These are phyloP conservation scores for Delphinapterus leucas DNA, from an alignment of 2,113 vertebrate genomes.

Conservation along the genomic window DNA sequence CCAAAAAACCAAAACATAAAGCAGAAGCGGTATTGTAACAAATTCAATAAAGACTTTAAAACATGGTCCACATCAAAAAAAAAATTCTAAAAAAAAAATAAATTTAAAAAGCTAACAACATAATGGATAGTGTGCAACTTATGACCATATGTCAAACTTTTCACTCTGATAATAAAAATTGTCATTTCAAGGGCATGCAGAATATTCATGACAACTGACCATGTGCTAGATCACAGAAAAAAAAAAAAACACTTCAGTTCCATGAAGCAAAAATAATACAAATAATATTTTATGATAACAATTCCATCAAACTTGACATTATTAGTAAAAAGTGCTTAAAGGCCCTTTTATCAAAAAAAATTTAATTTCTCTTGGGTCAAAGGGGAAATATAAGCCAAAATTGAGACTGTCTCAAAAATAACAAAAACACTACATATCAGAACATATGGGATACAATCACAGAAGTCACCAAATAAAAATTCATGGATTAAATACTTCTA, in stretches of 20 bases:
- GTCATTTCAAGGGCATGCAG: not conserved
- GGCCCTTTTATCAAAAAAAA: not conserved
- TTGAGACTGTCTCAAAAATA: not conserved
- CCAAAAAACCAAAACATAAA: no score
- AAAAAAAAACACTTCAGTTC: not conserved
- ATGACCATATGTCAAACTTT: not conserved
- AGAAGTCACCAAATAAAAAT: not conserved
- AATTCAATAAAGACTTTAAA: no score
- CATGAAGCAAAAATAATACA: not conserved
- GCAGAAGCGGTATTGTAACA: no score
- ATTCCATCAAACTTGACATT: not conserved
- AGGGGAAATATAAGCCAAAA: not conserved
- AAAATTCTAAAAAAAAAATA: not conserved
- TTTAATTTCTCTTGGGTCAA: not conserved
- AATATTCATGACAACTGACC: not conserved
- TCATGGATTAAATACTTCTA: no score
- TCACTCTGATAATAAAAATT: not conserved
- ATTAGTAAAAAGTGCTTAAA: not conserved
- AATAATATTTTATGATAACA: not conserved
- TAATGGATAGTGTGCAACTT: not conserved
- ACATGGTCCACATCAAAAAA: no score
- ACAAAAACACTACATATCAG: not conserved
- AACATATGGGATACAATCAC: not conserved
- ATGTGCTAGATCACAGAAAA: not conserved
- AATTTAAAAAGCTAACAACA: not conserved